phyloP scores from a whole-genome alignment of 92 coral and sea anemone species.

The Montipora capitata region DNA sequence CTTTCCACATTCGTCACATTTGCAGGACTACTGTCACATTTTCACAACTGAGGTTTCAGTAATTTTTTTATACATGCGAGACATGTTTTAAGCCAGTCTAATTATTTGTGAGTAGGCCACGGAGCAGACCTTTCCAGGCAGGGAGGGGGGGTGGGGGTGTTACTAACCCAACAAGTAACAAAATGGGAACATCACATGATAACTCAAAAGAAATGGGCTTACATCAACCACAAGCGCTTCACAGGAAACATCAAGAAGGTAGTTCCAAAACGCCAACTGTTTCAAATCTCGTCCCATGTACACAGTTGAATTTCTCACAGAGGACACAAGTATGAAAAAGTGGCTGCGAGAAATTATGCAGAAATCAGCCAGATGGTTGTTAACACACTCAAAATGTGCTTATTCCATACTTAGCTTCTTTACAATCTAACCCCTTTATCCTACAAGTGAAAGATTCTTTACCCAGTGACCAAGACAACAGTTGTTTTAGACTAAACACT shows the following conservation, averaged over 20 bases:
- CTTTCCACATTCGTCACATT: constrained; percentile 35
- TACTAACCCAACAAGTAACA: background rate
- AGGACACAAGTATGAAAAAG: constrained; percentile 45
- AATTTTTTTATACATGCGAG: too few species aligned
- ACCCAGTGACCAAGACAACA: too few species aligned
- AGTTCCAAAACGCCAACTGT: background rate
- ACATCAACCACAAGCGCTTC: background rate
- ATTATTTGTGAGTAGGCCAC: constrained; percentile 15
- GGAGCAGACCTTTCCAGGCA: constrained; percentile 37
- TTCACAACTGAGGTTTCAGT: background rate
- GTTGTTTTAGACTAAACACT: too few species aligned
- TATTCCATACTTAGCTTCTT: constrained; percentile 33
- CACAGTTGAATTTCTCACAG: constrained; percentile 41
- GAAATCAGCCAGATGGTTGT: constrained; percentile 49
- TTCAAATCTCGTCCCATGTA: constrained; percentile 5
- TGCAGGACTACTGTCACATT: constrained; percentile 29
- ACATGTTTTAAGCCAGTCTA: too few species aligned
- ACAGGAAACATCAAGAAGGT: constrained; percentile 17
- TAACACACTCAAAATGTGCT: constrained; percentile 29
- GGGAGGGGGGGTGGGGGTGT: background rate
- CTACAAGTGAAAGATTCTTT: too few species aligned
- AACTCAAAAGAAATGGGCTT: constrained; percentile 33
- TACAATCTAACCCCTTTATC: constrained; percentile 31
- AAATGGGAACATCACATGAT: background rate
- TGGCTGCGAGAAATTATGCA: constrained; percentile 41